phyloP scores from a whole-genome alignment of 2,888 invertebrate species.

The Drosophila lacicola region DNA sequence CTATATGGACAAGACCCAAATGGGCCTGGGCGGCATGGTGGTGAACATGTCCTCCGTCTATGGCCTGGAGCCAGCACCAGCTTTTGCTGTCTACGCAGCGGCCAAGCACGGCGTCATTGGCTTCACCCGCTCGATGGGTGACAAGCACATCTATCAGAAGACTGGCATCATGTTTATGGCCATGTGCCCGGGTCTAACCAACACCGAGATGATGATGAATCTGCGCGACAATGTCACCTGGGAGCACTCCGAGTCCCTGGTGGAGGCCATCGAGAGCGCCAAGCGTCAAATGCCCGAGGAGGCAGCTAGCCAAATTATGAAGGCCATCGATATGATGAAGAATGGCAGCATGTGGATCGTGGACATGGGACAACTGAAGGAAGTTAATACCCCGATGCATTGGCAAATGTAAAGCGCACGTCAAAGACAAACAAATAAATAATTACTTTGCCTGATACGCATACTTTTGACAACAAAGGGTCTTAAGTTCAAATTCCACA shows the following conservation, averaged over 20 bases:
- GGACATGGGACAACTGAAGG: conserved; percentile 78
- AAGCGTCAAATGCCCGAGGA: conserved; percentile 82
- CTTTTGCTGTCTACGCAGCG: conserved; percentile 81
- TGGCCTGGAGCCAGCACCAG: conserved; percentile 82
- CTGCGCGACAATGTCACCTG: conserved; percentile 80
- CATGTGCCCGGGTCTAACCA: conserved; percentile 82
- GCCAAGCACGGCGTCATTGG: conserved; percentile 84
- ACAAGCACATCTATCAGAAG: conserved; percentile 71
- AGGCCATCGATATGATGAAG: conserved; percentile 80
- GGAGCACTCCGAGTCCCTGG: conserved; percentile 72
- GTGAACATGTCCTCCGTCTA: conserved; percentile 83
- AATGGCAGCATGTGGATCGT: conserved; percentile 83
- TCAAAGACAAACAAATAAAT: not conserved
- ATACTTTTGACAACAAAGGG: too few species aligned
- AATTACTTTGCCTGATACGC: too few species aligned
- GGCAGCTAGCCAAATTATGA: conserved; percentile 77
- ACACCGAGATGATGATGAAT: conserved; percentile 81
- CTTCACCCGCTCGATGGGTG: conserved; percentile 82
- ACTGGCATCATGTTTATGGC: conserved; percentile 82
- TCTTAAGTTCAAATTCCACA: too few species aligned
- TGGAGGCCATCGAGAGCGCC: conserved; percentile 71
- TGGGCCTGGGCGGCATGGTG: conserved; percentile 82
- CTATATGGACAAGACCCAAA: conserved; percentile 82
- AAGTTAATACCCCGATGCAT: conserved; percentile 73
- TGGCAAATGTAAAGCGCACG: conserved; percentile 71